Conservation (phyloP, 2,113 vertebrate species). For the Chionis minor region DNA sequence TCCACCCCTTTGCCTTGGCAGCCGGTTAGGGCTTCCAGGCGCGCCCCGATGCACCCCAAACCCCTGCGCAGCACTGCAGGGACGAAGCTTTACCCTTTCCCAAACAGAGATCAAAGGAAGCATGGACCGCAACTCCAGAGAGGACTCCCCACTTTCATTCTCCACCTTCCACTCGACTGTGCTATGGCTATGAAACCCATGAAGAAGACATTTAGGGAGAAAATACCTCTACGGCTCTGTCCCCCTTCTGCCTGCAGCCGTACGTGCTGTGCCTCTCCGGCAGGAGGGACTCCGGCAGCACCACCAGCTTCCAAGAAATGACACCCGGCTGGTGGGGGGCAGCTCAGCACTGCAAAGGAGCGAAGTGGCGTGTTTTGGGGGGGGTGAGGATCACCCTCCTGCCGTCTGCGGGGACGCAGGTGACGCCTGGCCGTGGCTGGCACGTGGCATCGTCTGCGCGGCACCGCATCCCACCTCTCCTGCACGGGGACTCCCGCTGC, state of each 20-base stretch:
- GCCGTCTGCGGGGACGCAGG: fast-evolving
- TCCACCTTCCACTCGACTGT: background rate
- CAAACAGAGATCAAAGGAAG: background rate
- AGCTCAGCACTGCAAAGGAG: fast-evolving
- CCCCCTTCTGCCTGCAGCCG: background rate
- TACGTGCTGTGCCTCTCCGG: fast-evolving
- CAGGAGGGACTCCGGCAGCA: background rate
- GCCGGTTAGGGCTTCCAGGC: background rate
- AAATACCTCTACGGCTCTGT: background rate
- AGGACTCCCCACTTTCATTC: background rate
- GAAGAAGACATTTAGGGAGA: background rate
- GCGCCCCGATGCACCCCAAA: background rate
- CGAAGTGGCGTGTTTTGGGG: background rate
- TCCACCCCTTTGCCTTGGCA: background rate
- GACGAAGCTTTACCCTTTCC: background rate
- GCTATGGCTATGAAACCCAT: fast-evolving
- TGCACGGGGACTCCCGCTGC: background rate
- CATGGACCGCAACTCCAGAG: background rate
- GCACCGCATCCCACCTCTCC: background rate
- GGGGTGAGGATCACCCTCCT: background rate
- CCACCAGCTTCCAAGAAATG: fast-evolving
- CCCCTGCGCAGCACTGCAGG: background rate
- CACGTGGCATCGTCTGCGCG: background rate
- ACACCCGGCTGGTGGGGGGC: background rate
- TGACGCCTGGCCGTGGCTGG: background rate